Conservation (phyloP, 53 echinoderm and acorn worm genomes). For the Antedon mediterranea region DNA sequence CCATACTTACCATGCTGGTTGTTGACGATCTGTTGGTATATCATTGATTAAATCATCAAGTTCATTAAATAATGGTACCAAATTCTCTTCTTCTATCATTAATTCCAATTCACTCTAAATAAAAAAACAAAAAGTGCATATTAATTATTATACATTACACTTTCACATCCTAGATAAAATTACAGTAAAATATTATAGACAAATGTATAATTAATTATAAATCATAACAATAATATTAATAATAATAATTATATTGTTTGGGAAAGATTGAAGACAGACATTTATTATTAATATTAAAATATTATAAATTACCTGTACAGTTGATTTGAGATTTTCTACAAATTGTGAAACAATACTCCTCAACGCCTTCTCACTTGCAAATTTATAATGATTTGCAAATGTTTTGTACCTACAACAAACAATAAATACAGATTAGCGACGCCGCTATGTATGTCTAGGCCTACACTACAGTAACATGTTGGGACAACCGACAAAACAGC, state of each 20-base stretch:
- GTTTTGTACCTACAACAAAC: constrained; percentile 43
- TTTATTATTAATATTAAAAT: background rate
- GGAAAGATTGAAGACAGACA: background rate
- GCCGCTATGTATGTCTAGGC: too few species aligned
- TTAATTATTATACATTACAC: too few species aligned
- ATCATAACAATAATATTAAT: too few species aligned
- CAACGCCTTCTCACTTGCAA: constrained; percentile 55
- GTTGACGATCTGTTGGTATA: constrained; percentile 12
- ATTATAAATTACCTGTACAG: constrained; percentile 45
- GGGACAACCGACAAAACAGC: too few species aligned
- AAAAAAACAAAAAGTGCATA: background rate
- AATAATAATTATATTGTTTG: background rate
- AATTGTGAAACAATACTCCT: constrained; percentile 65
- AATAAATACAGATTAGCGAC: too few species aligned
- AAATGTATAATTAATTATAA: too few species aligned
- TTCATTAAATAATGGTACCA: constrained; percentile 74
- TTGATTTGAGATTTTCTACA: constrained; percentile 57
- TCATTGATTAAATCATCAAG: constrained; percentile 47
- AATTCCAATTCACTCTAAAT: constrained; percentile 71
- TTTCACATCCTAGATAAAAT: too few species aligned
- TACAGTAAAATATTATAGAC: too few species aligned
- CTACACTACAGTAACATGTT: too few species aligned
- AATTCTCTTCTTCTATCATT: constrained; percentile 82
- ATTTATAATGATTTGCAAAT: constrained; percentile 63
- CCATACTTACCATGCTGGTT: constrained; percentile 64